These are phyloP conservation scores for Aphaenogaster rudis DNA, from an alignment of 1,140 invertebrate genomes.

Conservation along the genomic window DNA sequence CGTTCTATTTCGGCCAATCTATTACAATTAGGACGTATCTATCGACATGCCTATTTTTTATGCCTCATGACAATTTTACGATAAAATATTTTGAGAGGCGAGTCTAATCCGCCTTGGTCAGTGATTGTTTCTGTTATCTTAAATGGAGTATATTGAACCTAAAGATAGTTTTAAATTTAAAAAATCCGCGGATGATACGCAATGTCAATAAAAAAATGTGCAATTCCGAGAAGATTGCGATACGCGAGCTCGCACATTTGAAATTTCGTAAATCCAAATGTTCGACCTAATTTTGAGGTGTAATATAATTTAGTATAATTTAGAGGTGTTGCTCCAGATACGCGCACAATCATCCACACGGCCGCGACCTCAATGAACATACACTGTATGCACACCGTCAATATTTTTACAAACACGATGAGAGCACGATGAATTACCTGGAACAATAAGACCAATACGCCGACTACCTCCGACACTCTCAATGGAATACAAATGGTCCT, in stretches of 20 bases:
- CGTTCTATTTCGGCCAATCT: constrained; percentile 29
- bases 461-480: constrained; percentile 50
- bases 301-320: background rate
- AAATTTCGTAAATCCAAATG: background rate
- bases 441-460: constrained; percentile 65
- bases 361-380: background rate
- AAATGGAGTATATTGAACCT: background rate
- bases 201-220: background rate
- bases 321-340: background rate
- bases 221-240: background rate
- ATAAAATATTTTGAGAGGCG: background rate
- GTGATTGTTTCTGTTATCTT: background rate
- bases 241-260: background rate
- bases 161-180: constrained; percentile 6
- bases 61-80: background rate
- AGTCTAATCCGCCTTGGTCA: too few species aligned
- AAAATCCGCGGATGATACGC: background rate
- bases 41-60: background rate
- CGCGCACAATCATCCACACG: background rate
- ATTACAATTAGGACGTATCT: background rate
- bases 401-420: constrained; percentile 53
- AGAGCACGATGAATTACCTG: constrained; percentile 44
- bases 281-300: background rate
- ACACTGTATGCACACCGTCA: background rate
- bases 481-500: constrained; percentile 59